Percentiles rank a stretch among this genome's conserved stretches.
Conservation (phyloP, 2,797 vertebrate genomes). For the Clangula hyemalis region DNA sequence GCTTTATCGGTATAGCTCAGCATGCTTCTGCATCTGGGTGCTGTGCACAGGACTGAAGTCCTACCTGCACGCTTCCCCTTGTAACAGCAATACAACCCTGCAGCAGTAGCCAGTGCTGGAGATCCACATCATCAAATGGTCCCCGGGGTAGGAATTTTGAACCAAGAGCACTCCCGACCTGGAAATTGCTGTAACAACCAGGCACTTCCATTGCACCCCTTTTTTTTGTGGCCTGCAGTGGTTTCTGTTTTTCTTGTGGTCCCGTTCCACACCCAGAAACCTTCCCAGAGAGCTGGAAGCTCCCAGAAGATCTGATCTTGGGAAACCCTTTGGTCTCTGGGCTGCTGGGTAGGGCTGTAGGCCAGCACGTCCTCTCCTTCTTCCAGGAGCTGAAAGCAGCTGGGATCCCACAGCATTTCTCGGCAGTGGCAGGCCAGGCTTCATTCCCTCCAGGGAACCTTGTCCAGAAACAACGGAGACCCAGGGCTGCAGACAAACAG, state of each 20-base stretch:
- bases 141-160: background rate
- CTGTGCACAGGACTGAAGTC: no score
- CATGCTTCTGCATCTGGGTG: no score
- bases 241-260: background rate
- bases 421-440: accelerated
- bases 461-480: background rate
- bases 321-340: background rate
- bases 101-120: background rate
- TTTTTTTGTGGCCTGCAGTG: background rate
- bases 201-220: background rate
- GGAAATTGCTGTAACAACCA: background rate
- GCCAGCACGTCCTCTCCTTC: background rate
- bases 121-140: background rate
- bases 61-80: background rate
- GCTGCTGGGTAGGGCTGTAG: background rate
- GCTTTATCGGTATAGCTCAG: background rate
- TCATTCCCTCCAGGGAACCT: background rate
- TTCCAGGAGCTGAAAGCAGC: background rate
- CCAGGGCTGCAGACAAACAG: background rate
- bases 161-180: background rate
- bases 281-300: background rate
- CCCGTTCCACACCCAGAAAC: background rate
- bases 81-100: accelerated
- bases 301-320: background rate
- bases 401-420: background rate